phyloP scores from a whole-genome alignment of 2,797 vertebrate species.

The Mus caroli region DNA sequence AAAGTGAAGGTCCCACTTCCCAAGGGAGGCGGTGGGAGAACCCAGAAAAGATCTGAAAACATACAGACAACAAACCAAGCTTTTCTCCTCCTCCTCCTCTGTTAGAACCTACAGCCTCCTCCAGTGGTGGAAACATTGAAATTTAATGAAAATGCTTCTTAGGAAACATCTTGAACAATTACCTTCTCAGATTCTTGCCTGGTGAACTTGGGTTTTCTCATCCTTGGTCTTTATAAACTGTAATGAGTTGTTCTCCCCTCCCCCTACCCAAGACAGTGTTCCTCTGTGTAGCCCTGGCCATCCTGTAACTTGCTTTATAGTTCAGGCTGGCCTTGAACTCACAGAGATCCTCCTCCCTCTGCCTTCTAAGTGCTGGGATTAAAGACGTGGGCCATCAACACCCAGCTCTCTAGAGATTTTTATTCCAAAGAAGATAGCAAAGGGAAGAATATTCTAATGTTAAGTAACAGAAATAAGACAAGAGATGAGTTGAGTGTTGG shows the following conservation, averaged over 20 bases:
- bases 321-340: not conserved
- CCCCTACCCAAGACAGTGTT: not conserved
- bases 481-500: not conserved
- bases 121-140: not conserved
- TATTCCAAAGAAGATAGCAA: conserved; percentile 5
- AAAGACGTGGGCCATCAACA: not conserved
- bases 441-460: conserved; percentile 10
- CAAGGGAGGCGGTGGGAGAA: not conserved
- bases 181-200: not conserved
- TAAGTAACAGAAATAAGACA: not conserved
- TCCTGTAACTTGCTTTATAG: not conserved
- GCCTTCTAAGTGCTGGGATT: not conserved
- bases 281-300: not conserved
- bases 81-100: conserved; percentile 1
- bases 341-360: not conserved
- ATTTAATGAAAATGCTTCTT: conserved; percentile 20
- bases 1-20: not conserved
- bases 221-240: not conserved
- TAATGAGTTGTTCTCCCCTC: not conserved
- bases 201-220: conserved; percentile 35
- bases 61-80: conserved; percentile 30
- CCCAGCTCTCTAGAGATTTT: not conserved
- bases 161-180: not conserved
- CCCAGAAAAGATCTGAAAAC: conserved; percentile 58
- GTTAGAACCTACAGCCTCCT: not conserved